A percentile compares a stretch with the other conserved stretches of the same genome.
These are phyloP conservation scores for Silurus aristotelis DNA, from an alignment of 2,797 vertebrate genomes.

Conservation along the genomic window DNA sequence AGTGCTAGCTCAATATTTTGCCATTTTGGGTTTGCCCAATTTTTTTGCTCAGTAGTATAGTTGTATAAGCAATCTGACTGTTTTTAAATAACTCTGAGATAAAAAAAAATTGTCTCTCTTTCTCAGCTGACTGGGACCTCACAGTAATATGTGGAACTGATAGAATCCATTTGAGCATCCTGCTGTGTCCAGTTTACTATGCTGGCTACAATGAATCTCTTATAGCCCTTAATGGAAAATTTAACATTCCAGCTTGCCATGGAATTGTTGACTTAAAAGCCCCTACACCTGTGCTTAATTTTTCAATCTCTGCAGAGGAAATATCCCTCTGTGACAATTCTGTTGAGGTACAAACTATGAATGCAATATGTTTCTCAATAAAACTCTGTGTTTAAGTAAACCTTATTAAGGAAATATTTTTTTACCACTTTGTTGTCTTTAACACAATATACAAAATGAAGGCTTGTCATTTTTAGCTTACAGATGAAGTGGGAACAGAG, in stretches of 20 bases:
- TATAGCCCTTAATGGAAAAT: slow-evolving; percentile 71
- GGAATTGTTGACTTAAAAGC: slow-evolving; percentile 62
- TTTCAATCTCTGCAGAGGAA: slow-evolving; percentile 62
- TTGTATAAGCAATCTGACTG: background rate
- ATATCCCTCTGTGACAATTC: slow-evolving; percentile 59
- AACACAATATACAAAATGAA: background rate
- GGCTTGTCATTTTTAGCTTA: slow-evolving; percentile 58
- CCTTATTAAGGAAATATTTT: background rate
- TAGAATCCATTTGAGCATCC: slow-evolving; percentile 68
- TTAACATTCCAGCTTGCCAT: slow-evolving; percentile 52
- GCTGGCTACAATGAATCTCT: slow-evolving; percentile 70
- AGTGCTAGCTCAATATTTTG: too few relatives aligned
- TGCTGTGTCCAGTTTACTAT: slow-evolving; percentile 73
- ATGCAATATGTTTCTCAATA: background rate
- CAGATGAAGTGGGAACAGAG: slow-evolving; percentile 57
- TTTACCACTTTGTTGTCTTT: background rate
- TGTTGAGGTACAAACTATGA: slow-evolving; percentile 60
- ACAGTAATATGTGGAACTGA: slow-evolving; percentile 67
- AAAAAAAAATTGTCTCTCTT: background rate
- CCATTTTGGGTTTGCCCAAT: too few relatives aligned
- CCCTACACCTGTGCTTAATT: slow-evolving; percentile 67
- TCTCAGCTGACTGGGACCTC: slow-evolving; percentile 70
- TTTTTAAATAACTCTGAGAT: background rate
- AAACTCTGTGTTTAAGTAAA: background rate
- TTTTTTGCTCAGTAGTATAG: too few relatives aligned